Base-by-base conservation (phyloP, 53 echinoderm and acorn worm species). In the Paelopatides confundens region DNA sequence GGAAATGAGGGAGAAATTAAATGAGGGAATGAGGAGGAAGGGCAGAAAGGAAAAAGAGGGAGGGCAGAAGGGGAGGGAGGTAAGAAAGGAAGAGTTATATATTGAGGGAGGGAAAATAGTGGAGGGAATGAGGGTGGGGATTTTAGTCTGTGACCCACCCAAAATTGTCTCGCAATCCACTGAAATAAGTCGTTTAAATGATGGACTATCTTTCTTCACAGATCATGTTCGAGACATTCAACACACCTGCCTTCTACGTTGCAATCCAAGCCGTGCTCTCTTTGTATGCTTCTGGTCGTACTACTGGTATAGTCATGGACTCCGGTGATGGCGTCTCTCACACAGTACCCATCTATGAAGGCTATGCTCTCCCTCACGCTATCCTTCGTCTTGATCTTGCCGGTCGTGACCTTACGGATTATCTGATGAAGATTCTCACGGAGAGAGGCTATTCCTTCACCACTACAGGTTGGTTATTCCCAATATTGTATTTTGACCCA, bases 151-250 rank as follows among this genome's bases (percentile, higher is more conserved):
- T n/a, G n/a, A n/a, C n/a, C n/a, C n/a, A n/a, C n/a, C n/a, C n/a
- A n/a, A n/a, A n/a, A n/a, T n/a, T n/a, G n/a, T n/a, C n/a, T n/a
- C n/a, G n/a, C n/a, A n/a, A n/a, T n/a, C n/a, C n/a, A n/a, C n/a
- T n/a, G n/a, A n/a, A n/a, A n/a, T n/a, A n/a, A n/a, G n/a, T n/a
- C n/a, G n/a, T n/a, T n/a, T n/a, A n/a, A n/a, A n/a, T n/a, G n/a
- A n/a, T n/a, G n/a, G n/a, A n/a, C n/a, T n/a, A n/a, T n/a, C n/a
- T 58, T 58, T 23, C n/a, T 21, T 58, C 85, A 17, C 88, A 96
- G 94, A 96, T 96, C 39, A 96, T 96, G 96, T 96, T 96, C 54
- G 96, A 96, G 86, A 94, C 94, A 31, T 96, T 96, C 94, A 96
- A 96, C 92, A 63, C 96, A 47, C 96, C 96, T 14, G 96, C 96